Conservation (phyloP, 2,113 vertebrate genomes). For the Mionectes macconnelli region DNA sequence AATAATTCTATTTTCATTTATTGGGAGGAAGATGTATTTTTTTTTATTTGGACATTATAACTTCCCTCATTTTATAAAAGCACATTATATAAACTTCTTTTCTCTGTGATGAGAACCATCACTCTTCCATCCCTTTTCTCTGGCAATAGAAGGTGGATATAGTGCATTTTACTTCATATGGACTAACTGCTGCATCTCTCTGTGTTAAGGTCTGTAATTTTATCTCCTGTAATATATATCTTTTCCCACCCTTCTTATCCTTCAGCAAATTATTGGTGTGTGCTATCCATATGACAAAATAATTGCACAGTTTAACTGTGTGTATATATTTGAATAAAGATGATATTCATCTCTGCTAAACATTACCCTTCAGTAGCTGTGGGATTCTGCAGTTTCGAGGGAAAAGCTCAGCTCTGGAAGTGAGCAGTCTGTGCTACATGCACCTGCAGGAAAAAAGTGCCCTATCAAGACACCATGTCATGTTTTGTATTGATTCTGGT, state of each 20-base stretch:
- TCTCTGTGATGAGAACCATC: neutral
- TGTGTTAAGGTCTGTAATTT: neutral
- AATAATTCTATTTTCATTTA: neutral
- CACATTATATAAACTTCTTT: neutral
- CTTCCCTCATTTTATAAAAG: neutral
- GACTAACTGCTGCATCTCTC: neutral
- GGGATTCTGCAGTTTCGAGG: neutral
- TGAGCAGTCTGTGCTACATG: accelerated
- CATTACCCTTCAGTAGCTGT: neutral
- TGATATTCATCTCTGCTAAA: neutral
- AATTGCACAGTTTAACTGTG: neutral
- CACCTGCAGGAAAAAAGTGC: neutral
- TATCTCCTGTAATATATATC: neutral
- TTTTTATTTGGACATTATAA: neutral
- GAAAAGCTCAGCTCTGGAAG: neutral
- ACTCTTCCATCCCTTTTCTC: neutral
- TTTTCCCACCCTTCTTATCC: neutral
- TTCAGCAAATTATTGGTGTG: neutral
- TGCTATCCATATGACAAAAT: neutral
- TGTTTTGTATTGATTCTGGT: neutral
- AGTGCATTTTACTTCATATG: neutral
- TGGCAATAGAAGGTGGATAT: neutral
- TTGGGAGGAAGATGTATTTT: neutral
- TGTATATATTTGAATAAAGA: neutral
- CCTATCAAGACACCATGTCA: neutral